Percentiles rank a stretch among this genome's conserved stretches.
These are phyloP conservation scores for Loris lydekkerianus DNA, from an alignment of 2,797 vertebrate species.

Conservation along the genomic window DNA sequence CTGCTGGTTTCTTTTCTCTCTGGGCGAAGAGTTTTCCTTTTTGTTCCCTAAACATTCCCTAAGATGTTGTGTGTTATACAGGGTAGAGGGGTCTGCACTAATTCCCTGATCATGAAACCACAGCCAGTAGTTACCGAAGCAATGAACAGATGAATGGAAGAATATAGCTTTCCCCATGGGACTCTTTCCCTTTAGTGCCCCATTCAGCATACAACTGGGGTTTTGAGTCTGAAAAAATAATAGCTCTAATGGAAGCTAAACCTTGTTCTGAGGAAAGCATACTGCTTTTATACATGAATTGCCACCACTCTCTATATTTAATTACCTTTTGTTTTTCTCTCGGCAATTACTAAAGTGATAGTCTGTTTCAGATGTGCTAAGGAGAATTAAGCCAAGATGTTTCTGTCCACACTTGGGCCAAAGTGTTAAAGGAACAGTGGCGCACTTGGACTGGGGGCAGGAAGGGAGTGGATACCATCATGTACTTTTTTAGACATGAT, in stretches of 20 bases:
- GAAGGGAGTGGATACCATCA: constrained; percentile 14
- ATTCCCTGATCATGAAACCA: neutral
- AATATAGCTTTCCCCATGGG: neutral
- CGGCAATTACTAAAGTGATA: constrained; percentile 77
- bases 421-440: constrained; percentile 70
- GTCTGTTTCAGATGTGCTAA: constrained; percentile 76
- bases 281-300: neutral
- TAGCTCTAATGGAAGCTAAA: neutral
- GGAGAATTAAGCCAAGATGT: constrained; percentile 69
- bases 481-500: constrained; percentile 73
- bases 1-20: neutral
- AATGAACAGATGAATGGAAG: neutral
- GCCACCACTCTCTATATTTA: constrained; percentile 66
- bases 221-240: constrained; percentile 29
- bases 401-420: constrained; percentile 74
- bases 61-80: neutral
- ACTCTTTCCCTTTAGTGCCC: neutral
- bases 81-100: neutral
- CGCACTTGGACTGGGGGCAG: neutral
- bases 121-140: neutral
- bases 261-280: neutral
- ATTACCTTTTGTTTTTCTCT: constrained; percentile 74
- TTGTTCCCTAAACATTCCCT: neutral
- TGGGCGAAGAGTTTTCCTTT: neutral
- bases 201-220: neutral